A percentile compares a stretch with the other conserved stretches of the same genome.
Conservation (phyloP, 2,113 vertebrate species). For the Miniopterus natalensis region DNA sequence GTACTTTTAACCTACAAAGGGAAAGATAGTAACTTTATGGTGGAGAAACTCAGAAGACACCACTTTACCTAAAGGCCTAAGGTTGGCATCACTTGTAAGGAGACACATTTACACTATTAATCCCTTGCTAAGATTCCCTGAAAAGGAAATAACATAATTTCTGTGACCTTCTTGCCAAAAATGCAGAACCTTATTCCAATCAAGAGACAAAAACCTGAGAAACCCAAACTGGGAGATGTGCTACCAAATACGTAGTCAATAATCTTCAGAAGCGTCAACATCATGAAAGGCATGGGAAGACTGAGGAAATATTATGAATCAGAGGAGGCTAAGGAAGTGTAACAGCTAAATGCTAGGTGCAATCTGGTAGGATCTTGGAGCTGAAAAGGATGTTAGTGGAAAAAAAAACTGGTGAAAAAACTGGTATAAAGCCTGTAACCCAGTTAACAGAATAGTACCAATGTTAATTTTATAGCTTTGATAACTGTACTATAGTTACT, state of each 20-base stretch:
- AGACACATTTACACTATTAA: not conserved
- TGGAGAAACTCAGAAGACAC: not conserved
- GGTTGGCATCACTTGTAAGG: not conserved
- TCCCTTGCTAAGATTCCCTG: not conserved
- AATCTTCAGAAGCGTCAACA: not conserved
- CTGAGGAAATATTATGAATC: not conserved
- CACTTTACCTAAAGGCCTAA: not conserved
- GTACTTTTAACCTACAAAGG: not conserved
- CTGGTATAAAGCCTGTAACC: not conserved
- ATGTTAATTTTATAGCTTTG: conserved; percentile 1
- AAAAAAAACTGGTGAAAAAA: not conserved
- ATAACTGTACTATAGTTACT: not conserved
- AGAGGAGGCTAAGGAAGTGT: not conserved
- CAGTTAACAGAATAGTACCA: not conserved
- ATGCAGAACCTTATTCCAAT: not conserved
- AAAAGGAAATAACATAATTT: not conserved
- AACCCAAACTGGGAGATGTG: not conserved
- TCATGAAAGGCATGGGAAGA: not conserved
- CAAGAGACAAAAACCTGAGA: not conserved
- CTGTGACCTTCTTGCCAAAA: not conserved
- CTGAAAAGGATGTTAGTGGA: not conserved
- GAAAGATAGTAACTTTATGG: not conserved
- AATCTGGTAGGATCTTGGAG: not conserved
- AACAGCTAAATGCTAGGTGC: not conserved
- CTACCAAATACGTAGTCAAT: not conserved